These are phyloP conservation scores for Thymelicus lineola DNA, from an alignment of 2,888 invertebrate genomes.

Conservation along the genomic window DNA sequence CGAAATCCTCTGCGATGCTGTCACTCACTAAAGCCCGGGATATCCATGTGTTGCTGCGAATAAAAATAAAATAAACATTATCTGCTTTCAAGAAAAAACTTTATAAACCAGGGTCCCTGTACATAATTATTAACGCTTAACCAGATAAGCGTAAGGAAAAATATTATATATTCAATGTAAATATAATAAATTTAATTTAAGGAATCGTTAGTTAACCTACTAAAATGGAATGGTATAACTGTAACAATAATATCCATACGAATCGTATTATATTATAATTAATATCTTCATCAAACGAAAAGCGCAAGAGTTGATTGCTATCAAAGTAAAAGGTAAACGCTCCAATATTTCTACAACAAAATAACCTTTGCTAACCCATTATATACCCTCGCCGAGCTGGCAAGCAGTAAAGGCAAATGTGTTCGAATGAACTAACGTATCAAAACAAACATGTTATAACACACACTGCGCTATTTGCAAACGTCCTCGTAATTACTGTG, in stretches of 20 bases:
- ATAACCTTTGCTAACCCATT: constrained; percentile 4
- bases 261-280: no score
- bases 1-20: constrained; percentile 40
- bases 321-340: no score
- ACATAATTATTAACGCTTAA: neutral
- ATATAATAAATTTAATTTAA: no score
- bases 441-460: constrained; percentile 30
- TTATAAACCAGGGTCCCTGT: neutral
- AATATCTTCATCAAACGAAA: no score
- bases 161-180: no score
- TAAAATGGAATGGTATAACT: no score
- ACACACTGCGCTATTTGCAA: constrained; percentile 31
- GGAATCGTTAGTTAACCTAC: no score
- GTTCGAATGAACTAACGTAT: constrained; percentile 20
- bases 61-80: constrained; percentile 37
- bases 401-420: constrained; percentile 23
- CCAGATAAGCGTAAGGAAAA: neutral
- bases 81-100: constrained; percentile 15
- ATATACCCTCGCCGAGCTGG: neutral
- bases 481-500: constrained; percentile 37
- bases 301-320: no score
- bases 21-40: constrained; percentile 43
- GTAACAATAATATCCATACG: no score
- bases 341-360: neutral
- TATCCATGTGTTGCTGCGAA: constrained; percentile 60